A percentile compares a stretch with the other conserved stretches of the same genome.
Evolutionary conservation across 2,888 invertebrate genomes (phyloP).

Genomic region (Aleiodes leptofemur): DNA sequence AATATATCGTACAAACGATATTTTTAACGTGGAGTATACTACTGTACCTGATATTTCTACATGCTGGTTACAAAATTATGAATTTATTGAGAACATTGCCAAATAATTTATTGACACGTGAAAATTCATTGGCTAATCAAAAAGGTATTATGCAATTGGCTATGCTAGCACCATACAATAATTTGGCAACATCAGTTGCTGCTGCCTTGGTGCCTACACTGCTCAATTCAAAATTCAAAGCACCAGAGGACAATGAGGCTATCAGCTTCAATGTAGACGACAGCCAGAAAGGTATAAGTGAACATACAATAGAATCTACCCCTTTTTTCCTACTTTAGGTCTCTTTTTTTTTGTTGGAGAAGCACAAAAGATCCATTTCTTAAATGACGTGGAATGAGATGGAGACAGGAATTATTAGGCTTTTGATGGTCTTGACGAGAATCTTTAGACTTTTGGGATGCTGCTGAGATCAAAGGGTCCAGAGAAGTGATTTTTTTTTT

Average conservation of each 20-base stretch:
- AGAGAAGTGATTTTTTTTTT: too few species aligned
- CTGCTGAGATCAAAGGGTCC: too few species aligned
- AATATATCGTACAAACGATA: constrained; percentile 76
- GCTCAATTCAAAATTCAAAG: constrained; percentile 71
- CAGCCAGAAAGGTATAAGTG: constrained; percentile 48
- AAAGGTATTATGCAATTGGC: constrained; percentile 77
- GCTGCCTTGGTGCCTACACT: constrained; percentile 77
- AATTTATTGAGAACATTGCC: constrained; percentile 75
- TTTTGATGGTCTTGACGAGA: not conserved
- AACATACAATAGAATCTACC: too few species aligned
- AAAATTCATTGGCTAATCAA: constrained; percentile 71
- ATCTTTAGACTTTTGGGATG: not conserved
- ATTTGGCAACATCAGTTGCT: constrained; percentile 77
- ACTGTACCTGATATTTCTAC: constrained; percentile 77
- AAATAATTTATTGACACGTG: constrained; percentile 72
- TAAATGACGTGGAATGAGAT: constrained; percentile 4
- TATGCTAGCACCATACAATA: constrained; percentile 77
- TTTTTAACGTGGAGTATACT: constrained; percentile 78
- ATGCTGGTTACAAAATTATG: constrained; percentile 77
- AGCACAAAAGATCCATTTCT: constrained; percentile 2
- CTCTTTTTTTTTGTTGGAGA: not conserved
- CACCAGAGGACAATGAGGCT: constrained; percentile 74
- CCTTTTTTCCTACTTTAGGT: not conserved
- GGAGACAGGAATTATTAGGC: not conserved
- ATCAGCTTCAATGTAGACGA: constrained; percentile 55